These are phyloP conservation scores for Pheosia tremula DNA, from an alignment of 2,888 invertebrate genomes.

Conservation along the genomic window DNA sequence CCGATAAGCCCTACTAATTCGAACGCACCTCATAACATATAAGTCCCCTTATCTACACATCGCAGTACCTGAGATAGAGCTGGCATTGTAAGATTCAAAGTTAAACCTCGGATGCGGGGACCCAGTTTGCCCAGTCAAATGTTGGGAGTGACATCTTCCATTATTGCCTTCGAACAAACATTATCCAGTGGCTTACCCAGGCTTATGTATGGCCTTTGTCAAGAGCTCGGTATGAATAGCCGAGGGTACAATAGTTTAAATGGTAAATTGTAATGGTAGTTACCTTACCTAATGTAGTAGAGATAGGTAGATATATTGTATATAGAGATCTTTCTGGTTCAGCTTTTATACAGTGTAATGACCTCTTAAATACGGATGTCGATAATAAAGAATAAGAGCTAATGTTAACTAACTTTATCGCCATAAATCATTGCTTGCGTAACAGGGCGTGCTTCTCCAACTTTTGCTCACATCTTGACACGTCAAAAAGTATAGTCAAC, in stretches of 20 bases:
- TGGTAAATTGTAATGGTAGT: constrained; percentile 29
- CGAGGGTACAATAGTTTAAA: constrained; percentile 36
- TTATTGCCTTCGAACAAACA: constrained; percentile 81
- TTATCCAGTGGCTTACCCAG: constrained; percentile 58
- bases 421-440: no score
- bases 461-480: no score
- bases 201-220: constrained; percentile 49
- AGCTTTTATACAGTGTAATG: no score
- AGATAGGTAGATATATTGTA: neutral
- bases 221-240: constrained; percentile 28
- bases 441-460: no score
- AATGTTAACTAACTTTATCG: no score
- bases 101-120: constrained; percentile 45
- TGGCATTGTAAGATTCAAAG: constrained; percentile 21
- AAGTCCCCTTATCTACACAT: constrained; percentile 7
- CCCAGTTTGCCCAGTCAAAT: constrained; percentile 76
- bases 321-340: no score
- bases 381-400: no score
- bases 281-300: neutral
- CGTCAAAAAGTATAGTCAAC: no score
- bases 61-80: constrained; percentile 9
- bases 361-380: no score
- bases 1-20: constrained; percentile 4
- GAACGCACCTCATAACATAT: constrained; percentile 4
- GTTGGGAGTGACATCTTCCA: constrained; percentile 66